These are phyloP conservation scores for Cygnus buccinator DNA, from an alignment of 2,113 vertebrate genomes.

Conservation along the genomic window DNA sequence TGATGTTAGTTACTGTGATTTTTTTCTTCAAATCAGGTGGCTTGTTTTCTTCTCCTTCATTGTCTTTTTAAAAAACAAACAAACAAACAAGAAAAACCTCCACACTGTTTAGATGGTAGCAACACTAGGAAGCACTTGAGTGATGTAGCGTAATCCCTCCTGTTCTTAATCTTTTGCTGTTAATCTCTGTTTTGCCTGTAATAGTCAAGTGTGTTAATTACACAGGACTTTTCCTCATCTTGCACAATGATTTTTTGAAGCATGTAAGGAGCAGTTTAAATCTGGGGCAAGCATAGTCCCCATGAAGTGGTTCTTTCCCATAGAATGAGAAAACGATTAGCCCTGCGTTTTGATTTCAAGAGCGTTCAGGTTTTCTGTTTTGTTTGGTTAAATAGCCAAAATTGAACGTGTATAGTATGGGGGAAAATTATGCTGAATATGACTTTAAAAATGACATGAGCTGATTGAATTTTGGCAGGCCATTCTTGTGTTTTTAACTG, in stretches of 20 bases:
- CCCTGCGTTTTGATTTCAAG: neutral
- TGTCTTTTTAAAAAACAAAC: too few species aligned
- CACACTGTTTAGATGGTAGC: neutral
- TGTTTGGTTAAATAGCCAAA: conserved; percentile 15
- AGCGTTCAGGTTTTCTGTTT: neutral
- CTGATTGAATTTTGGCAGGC: neutral
- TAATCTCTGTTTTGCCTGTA: neutral
- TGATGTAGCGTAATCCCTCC: neutral
- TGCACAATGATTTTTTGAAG: neutral
- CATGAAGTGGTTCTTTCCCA: neutral
- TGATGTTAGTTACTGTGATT: neutral
- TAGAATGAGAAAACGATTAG: neutral
- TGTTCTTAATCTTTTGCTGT: neutral
- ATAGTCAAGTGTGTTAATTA: neutral
- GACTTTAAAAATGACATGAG: neutral
- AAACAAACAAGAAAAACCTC: too few species aligned
- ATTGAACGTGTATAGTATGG: neutral
- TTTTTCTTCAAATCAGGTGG: neutral
- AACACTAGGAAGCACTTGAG: neutral
- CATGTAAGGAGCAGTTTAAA: neutral
- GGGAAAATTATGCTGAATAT: neutral
- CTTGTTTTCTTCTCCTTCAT: neutral
- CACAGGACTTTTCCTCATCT: neutral
- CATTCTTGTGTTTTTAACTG: neutral
- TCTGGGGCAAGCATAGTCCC: neutral